Conservation (phyloP, 1,140 invertebrate species). For the Arctopsyche grandis region DNA sequence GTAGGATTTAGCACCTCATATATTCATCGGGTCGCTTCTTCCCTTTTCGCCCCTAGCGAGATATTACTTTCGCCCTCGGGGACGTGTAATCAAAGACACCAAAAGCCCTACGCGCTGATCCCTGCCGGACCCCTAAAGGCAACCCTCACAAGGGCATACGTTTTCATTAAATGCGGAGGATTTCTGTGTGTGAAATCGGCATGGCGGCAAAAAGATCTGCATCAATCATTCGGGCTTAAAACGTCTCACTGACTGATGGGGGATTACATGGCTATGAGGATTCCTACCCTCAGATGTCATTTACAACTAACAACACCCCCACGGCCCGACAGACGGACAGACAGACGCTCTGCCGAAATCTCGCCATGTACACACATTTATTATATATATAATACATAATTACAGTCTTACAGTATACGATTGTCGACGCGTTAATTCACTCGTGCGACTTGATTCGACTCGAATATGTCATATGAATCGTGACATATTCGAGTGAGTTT, state of each 20-base stretch:
- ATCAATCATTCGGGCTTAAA: conserved; percentile 45
- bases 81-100: conserved; percentile 18
- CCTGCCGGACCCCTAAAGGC: not conserved
- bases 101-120: not conserved
- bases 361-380: not conserved
- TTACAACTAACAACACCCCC: conserved; percentile 28
- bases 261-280: conserved; percentile 37
- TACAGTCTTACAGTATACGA: not conserved
- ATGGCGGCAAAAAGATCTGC: conserved; percentile 33
- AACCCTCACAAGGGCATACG: not conserved
- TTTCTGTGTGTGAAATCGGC: conserved; percentile 36
- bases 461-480: no score
- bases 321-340: not conserved
- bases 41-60: not conserved
- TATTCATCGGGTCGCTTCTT: conserved; percentile 14
- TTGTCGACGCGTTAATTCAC: no score
- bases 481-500: no score
- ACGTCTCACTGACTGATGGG: conserved; percentile 37
- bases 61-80: conserved; percentile 21
- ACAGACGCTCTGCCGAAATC: not conserved
- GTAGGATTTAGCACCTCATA: conserved; percentile 25
- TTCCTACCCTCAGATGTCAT: conserved; percentile 33
- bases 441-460: no score
- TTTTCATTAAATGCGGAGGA: conserved; percentile 35
- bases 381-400: no score